Evolutionary conservation across 2,797 vertebrate genomes (phyloP).

Genomic region (Discoglossus pictus): DNA sequence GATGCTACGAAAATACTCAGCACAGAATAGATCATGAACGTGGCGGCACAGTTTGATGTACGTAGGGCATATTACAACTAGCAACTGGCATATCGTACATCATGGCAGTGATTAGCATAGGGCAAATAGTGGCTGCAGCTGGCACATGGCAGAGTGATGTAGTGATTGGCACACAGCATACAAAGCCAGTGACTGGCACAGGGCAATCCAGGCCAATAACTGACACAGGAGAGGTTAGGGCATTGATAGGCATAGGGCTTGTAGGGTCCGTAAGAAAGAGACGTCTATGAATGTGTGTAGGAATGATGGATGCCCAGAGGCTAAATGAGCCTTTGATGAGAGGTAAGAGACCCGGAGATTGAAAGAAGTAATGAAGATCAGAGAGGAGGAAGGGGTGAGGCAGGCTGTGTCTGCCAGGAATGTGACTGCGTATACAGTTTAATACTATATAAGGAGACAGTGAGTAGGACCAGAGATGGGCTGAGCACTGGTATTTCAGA

Average conservation of each 20-base stretch:
- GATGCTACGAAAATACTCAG: too few species aligned
- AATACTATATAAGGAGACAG: constrained; percentile 52
- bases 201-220: constrained; percentile 8
- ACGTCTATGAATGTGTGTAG: constrained; percentile 18
- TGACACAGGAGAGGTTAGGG: constrained; percentile 31
- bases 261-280: constrained; percentile 4
- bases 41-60: too few species aligned
- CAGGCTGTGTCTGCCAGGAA: constrained; percentile 44
- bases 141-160: constrained; percentile 16
- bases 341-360: constrained; percentile 36
- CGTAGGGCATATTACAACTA: too few species aligned
- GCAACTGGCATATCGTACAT: too few species aligned
- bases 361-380: constrained; percentile 48
- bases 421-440: constrained; percentile 43
- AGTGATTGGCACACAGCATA: constrained; percentile 1
- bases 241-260: constrained; percentile 28
- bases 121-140: too few species aligned
- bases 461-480: constrained; percentile 43
- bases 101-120: too few species aligned
- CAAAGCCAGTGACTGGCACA: constrained; percentile 37
- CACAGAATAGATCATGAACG: too few species aligned
- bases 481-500: constrained; percentile 38
- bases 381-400: constrained; percentile 48
- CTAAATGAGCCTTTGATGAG: constrained; percentile 46
- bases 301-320: constrained; percentile 34